Evolutionary conservation across 2,113 vertebrate species (phyloP).

Genomic region (Pterocles orientalis): DNA sequence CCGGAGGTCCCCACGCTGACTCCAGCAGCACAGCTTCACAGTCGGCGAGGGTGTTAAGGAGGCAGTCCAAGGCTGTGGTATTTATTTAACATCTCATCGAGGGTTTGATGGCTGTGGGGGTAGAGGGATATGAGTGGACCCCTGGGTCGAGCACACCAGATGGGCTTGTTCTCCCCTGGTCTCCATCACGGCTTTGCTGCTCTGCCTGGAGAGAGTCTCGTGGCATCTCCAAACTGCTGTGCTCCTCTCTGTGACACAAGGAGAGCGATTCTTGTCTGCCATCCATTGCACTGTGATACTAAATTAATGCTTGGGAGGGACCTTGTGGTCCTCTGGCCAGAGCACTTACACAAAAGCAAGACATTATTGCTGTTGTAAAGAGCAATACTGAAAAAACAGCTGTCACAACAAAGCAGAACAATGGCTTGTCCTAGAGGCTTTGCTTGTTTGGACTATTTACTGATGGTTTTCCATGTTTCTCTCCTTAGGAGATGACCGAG

Average conservation of each 20-base stretch:
- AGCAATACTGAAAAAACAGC: conserved; percentile 31
- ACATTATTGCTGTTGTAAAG: neutral
- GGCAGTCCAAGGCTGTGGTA: conserved; percentile 89
- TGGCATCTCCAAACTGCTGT: neutral
- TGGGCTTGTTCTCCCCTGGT: neutral
- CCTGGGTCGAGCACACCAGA: fast-evolving
- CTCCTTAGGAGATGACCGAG: conserved; percentile 93
- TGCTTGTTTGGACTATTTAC: neutral
- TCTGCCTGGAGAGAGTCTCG: fast-evolving
- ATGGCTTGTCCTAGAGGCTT: neutral
- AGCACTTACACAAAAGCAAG: neutral
- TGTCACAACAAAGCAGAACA: conserved; percentile 41
- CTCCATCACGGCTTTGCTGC: neutral
- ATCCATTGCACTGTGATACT: neutral
- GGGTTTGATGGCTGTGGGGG: neutral
- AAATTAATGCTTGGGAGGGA: neutral
- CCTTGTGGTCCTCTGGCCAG: neutral
- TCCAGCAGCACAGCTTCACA: conserved; percentile 48
- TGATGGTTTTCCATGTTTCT: conserved; percentile 5
- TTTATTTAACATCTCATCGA: neutral
- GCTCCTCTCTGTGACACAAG: neutral
- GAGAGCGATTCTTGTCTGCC: neutral
- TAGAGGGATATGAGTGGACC: neutral
- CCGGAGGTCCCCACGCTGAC: conserved; percentile 73
- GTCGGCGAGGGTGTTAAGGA: conserved; percentile 66